Evolutionary conservation across 2,113 vertebrate species (phyloP), one percentile per base, ranked within the genome.

Genomic region (Trochalopteron elliotii): DNA sequence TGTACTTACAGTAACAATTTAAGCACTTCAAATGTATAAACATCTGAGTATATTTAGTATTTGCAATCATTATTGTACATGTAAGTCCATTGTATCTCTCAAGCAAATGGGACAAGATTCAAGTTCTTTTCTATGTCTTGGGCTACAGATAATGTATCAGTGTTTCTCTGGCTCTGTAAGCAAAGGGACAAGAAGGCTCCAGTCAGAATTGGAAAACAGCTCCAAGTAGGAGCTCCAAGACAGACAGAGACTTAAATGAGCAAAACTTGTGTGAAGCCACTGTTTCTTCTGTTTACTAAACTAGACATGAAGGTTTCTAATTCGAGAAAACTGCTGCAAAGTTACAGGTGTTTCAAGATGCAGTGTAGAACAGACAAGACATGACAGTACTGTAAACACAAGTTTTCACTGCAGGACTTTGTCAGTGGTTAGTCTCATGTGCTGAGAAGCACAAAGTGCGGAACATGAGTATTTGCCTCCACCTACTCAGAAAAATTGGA

Each of bases 381-480:
- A 30, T 9, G 19, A 52, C n/a, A 19, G 13, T 16, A n/a, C 8
- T 37, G 9, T 31, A 25, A 47, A 49, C 35, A 53, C 5, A 4
- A n/a, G 24, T 53, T 27, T 15, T 61, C 45, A 28, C 12, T n/a
- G 50, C 78, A 47, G 16, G 17, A 39, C 31, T 57, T 28, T 37
- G 11, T 33, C 19, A 11, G 53, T 1, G 9, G 35, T 78, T 64
- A 18, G 9, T 6, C 16, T 30, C 21, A 2, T n/a, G n/a, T 40
- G 33, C 30, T 0, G 1, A 35, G 35, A 52, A 45, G n/a, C 44
- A 56, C 7, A 0, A 40, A 74, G 28, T 0, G 0, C 12, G 11
- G 55, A n/a, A 87, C 15, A 40, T 2, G 3, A 50, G 19, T 33
- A 7, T 31, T 42, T 53, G 65, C 13, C 56, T 61, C 52, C 23